Conservation (phyloP, 2,113 vertebrate species). For the Neotragus pygmaeus region DNA sequence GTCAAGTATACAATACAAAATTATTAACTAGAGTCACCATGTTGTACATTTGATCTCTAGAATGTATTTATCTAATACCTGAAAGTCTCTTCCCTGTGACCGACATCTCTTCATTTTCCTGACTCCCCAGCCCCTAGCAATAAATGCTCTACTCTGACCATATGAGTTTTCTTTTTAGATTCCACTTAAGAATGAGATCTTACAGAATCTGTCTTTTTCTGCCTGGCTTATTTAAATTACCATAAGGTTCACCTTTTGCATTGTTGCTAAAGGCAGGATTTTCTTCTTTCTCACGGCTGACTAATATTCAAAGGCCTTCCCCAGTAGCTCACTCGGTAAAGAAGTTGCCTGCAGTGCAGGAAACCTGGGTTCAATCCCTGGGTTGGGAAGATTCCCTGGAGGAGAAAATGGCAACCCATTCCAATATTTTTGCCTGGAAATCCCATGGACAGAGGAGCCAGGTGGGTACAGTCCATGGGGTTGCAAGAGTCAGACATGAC, state of each 20-base stretch:
- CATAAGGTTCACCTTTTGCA: not conserved
- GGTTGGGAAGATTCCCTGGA: not conserved
- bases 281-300: not conserved
- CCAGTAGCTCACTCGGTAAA: not conserved
- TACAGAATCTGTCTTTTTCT: not conserved
- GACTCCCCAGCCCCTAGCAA: not conserved
- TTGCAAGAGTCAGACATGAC: accelerated
- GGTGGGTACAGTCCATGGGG: not conserved
- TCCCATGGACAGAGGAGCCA: not conserved
- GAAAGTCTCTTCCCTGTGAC: not conserved
- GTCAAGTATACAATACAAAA: not conserved
- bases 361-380: accelerated
- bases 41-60: not conserved
- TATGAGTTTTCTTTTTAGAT: not conserved
- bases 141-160: not conserved
- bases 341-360: not conserved
- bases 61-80: not conserved
- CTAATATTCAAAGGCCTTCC: not conserved
- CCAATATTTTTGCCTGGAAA: not conserved
- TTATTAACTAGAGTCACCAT: not conserved
- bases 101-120: not conserved
- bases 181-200: not conserved
- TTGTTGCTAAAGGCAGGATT: not conserved
- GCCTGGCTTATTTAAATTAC: not conserved
- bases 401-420: not conserved